Conservation (phyloP, 2,113 vertebrate species). For the Ptilorrhoa leucosticta region DNA sequence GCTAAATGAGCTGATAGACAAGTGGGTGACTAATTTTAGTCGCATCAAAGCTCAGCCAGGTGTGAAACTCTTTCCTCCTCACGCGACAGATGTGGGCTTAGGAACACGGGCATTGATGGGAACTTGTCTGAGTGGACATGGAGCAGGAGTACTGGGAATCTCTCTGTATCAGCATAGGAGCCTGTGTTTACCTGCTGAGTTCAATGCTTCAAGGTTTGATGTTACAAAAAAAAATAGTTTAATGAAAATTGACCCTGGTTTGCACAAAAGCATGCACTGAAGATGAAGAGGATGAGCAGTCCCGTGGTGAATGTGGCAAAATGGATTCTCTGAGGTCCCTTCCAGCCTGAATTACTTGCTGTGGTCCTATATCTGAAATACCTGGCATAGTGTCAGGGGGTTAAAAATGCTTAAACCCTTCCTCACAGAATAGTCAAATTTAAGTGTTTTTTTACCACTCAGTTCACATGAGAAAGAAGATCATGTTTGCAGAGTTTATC, state of each 20-base stretch:
- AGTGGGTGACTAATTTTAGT: not conserved
- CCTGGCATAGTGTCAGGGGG: not conserved
- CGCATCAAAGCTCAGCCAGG: not conserved
- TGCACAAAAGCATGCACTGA: not conserved
- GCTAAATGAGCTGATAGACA: not conserved
- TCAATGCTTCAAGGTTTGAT: not conserved
- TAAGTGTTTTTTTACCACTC: not conserved
- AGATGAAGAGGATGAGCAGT: not conserved
- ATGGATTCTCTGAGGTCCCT: not conserved
- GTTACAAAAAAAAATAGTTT: not conserved
- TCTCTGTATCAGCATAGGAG: not conserved
- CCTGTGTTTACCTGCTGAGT: not conserved
- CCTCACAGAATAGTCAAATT: not conserved
- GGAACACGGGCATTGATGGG: not conserved
- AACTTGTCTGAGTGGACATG: not conserved
- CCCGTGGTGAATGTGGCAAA: fast-evolving
- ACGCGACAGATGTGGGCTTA: not conserved
- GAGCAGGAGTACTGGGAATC: not conserved
- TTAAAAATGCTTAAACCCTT: not conserved
- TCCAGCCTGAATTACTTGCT: not conserved
- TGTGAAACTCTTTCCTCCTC: not conserved
- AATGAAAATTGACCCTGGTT: not conserved
- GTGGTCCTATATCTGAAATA: not conserved
- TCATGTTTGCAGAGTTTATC: not conserved
- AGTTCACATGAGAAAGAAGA: not conserved